These are phyloP conservation scores for Samia ricini DNA, from an alignment of 1,140 invertebrate species.

Conservation along the genomic window DNA sequence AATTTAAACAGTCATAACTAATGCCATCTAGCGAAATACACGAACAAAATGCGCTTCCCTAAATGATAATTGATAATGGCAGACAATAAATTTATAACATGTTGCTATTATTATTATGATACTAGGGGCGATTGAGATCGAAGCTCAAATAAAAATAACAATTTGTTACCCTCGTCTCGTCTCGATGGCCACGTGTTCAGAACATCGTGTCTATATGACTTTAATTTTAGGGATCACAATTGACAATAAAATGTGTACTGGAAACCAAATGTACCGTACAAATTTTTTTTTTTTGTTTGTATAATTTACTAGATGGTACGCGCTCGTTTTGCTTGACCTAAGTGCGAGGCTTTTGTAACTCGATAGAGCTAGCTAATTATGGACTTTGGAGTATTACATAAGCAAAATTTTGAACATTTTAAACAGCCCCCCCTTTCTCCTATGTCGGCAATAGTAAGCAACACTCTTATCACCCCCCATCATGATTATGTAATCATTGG, in stretches of 20 bases:
- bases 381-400: too few relatives aligned
- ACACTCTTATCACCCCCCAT: too few relatives aligned
- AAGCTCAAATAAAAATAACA: constrained; percentile 12
- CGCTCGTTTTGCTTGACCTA: too few relatives aligned
- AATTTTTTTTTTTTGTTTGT: too few relatives aligned
- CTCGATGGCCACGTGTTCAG: constrained; percentile 3
- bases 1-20: not conserved
- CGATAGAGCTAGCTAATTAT: too few relatives aligned
- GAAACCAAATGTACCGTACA: too few relatives aligned
- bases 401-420: too few relatives aligned
- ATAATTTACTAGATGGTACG: too few relatives aligned
- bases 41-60: not conserved
- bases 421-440: too few relatives aligned
- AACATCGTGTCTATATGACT: constrained; percentile 1
- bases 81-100: not conserved
- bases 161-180: constrained; percentile 8
- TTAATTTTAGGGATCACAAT: not conserved
- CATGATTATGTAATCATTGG: too few relatives aligned
- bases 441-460: too few relatives aligned
- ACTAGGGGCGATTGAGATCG: constrained; percentile 1
- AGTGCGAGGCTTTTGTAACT: too few relatives aligned
- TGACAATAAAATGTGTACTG: not conserved
- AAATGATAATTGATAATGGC: not conserved
- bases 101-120: not conserved
- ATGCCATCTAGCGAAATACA: not conserved